Percentiles rank a stretch among this genome's conserved stretches.
These are phyloP conservation scores for Lasioglossum lativentre DNA, from an alignment of 2,888 invertebrate genomes.

Conservation along the genomic window DNA sequence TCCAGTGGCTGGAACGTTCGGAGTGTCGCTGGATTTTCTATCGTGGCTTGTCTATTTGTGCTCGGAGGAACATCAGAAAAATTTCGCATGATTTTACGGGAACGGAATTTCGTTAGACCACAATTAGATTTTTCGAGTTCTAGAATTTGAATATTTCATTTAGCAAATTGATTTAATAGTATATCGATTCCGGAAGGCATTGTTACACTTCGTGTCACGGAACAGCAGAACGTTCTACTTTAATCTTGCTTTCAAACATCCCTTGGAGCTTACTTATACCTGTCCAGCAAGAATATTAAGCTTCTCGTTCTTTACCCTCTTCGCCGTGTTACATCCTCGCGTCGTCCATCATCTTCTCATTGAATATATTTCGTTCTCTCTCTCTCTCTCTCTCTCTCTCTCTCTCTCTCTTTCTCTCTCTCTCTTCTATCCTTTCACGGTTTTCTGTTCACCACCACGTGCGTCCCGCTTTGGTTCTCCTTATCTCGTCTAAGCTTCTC, in stretches of 20 bases:
- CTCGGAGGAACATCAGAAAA: not conserved
- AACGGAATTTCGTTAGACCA: not conserved
- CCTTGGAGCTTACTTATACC: not conserved
- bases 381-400: too few species aligned
- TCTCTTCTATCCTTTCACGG: slow-evolving; percentile 1
- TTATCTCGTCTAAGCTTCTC: slow-evolving; percentile 17
- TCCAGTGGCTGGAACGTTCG: not conserved
- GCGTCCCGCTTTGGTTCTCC: not conserved
- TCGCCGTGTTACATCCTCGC: not conserved
- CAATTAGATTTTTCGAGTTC: not conserved
- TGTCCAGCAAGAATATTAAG: slow-evolving; percentile 3
- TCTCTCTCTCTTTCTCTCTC: too few species aligned
- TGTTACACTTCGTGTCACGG: not conserved
- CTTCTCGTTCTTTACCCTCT: too few species aligned
- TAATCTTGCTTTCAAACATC: not conserved
- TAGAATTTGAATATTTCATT: not conserved
- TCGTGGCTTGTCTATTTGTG: not conserved
- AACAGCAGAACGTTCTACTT: not conserved
- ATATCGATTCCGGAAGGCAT: too few species aligned
- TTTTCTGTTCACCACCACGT: not conserved
- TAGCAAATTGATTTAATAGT: not conserved
- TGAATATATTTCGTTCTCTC: slow-evolving; percentile 17
- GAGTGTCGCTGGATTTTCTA: not conserved
- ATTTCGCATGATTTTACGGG: not conserved
- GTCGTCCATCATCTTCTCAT: slow-evolving; percentile 23